Evolutionary conservation across 2,797 vertebrate genomes (phyloP).

Genomic region (Falco peregrinus): DNA sequence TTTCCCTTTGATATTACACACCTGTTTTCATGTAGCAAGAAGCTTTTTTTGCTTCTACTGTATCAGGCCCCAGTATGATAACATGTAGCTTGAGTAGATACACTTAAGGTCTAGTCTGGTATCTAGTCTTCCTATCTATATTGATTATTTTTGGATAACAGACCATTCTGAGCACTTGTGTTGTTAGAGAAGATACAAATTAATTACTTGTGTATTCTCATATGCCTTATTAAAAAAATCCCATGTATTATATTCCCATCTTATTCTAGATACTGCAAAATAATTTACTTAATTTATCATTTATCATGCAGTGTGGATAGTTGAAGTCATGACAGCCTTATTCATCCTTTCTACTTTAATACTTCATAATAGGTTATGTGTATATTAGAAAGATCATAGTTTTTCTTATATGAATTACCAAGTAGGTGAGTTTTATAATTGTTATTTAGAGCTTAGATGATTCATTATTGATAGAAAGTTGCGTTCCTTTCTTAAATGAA

Average conservation of each 20-base stretch:
- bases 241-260: neutral
- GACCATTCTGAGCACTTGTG: neutral
- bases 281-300: neutral
- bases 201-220: neutral
- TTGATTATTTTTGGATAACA: neutral
- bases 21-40: neutral
- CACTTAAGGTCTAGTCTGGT: neutral
- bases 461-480: conserved; percentile 20
- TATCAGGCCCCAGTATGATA: neutral
- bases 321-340: neutral
- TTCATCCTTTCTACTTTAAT: neutral
- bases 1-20: neutral
- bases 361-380: conserved; percentile 2
- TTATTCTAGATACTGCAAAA: neutral
- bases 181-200: neutral
- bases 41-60: neutral
- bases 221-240: neutral
- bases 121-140: neutral
- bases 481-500: neutral
- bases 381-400: neutral
- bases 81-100: neutral
- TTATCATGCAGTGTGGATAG: neutral
- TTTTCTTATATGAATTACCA: conserved; percentile 15
- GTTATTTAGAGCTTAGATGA: conserved; percentile 15
- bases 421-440: neutral